Base-by-base conservation (phyloP, 2,888 invertebrate species). In the Odontocolon sp. region DNA sequence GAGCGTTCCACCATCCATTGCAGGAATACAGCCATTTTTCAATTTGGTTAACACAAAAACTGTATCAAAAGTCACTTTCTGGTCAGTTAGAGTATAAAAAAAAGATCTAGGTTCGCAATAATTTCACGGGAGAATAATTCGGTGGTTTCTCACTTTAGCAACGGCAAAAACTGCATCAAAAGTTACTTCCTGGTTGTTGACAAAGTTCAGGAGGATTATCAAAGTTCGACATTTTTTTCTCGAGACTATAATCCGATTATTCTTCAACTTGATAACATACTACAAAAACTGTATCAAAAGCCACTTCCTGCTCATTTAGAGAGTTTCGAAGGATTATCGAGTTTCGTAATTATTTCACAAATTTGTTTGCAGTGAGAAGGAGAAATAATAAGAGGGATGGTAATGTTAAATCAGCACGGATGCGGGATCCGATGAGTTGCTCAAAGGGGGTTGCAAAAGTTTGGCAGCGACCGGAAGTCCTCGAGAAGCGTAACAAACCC, bases 401-500 rank as follows among this genome's bases (percentile, higher is more conserved):
- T 50, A 6, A 66, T n/a, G 21, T 33, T 59, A 31, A 31, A 54
- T 23, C 11, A 57, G 36, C 28, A 28, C 42, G 33, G 33, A 33
- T 23, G 36, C 38, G 28, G 9, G 16, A 47, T 38, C 31, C 4
- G n/a, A 8, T 26, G 23, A 42, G 63, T 56, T 18, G 54, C 50
- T 71, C 69, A 69, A 75, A 69, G 69, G 23, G 18, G 67, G 26
- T 26, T 36, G 52, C n/a, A 26, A 67, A 71, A 77, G 76, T 77
- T 77, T 77, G 47, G 61, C 52, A 33, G 47, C 66, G 28, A 52
- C 64, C 54, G 71, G 67, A 67, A 77, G 63, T 71, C 67, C 71
- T 67, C 47, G 61, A 63, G 18, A 63, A 71, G 59, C 61, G 67
- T 71, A 71, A 67, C 70, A 76, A 76, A 67, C 76, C 70, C 70